Base-by-base conservation (phyloP, 2,797 vertebrate species). In the Sebastes paucispinis region DNA sequence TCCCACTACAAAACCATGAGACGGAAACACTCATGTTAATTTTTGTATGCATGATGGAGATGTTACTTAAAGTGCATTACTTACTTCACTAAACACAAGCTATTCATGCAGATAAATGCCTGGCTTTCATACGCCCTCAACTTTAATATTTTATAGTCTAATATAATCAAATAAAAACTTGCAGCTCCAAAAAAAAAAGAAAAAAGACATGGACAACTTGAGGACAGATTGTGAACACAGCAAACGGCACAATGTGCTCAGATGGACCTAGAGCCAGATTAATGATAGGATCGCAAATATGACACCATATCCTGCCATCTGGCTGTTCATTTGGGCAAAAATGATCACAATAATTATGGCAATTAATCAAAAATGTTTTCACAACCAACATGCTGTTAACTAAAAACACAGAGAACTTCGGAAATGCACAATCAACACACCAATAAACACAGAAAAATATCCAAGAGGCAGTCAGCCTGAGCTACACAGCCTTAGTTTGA, bases 91-190 rank as follows among this genome's bases (percentile, higher is more conserved):
- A 95, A 95, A 95, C 95, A 94, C 90, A 63, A 93, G 92, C 90
- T 91, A 94, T 89, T 95, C 95, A 95, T 94, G 95, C 95, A 94
- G 95, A 96, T 95, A 96, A 96, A 96, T 94, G 94, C 85, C 88
- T 92, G 90, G 92, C 95, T 95, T 95, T 94, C 90, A 85, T 91
- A 94, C 94, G 91, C 91, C 92, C 93, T 89, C 91, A 89, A 89
- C 88, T 95, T 94, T 92, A 96, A 95, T 95, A 96, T 95, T 96
- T 94, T 93, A 95, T 94, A 78, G 69, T 88, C 91, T 92, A 96
- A 95, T 95, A 95, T 94, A 95, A 95, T 95, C 92, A 93, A 93
- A 95, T 91, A 89, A 88, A 91, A 91, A 84, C 87, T 86, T 3
- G 43, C 77, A 82, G 88, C 84, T 90, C 77, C 34, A 50, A 66